Conservation (phyloP, 2,888 invertebrate genomes). For the Pyrgus malvae region DNA sequence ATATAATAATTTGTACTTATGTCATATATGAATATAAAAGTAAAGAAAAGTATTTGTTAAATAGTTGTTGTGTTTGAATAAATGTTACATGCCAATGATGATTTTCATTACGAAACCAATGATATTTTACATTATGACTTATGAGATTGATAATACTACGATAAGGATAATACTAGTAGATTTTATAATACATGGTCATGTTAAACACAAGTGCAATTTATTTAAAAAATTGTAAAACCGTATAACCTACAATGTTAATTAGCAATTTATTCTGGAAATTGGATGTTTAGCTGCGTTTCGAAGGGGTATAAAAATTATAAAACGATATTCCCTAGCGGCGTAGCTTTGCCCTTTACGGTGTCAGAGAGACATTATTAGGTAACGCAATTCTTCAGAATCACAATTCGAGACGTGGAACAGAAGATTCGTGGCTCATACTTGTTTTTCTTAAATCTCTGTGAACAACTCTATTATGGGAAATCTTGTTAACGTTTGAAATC, state of each 20-base stretch:
- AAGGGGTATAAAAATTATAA: slow-evolving; percentile 45
- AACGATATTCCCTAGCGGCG: slow-evolving; percentile 46
- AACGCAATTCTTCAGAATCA: slow-evolving; percentile 58
- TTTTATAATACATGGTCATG: too few species aligned
- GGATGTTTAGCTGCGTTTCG: slow-evolving; percentile 36
- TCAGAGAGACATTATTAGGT: slow-evolving; percentile 40
- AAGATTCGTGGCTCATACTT: slow-evolving; percentile 58
- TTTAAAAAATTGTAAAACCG: too few species aligned
- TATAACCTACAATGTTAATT: too few species aligned
- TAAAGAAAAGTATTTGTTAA: too few species aligned
- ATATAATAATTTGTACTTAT: too few species aligned
- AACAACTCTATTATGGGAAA: slow-evolving; percentile 77
- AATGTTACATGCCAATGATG: too few species aligned
- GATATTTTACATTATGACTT: too few species aligned
- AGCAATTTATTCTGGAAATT: slow-evolving; percentile 32
- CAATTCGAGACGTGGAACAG: slow-evolving; percentile 23
- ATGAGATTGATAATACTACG: too few species aligned
- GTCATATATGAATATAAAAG: neutral
- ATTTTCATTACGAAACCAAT: too few species aligned
- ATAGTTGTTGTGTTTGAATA: too few species aligned
- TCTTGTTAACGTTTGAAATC: slow-evolving; percentile 81
- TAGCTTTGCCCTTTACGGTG: slow-evolving; percentile 32
- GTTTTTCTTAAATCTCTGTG: slow-evolving; percentile 79
- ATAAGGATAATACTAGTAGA: too few species aligned
- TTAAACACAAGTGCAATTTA: too few species aligned